A percentile compares a stretch with the other conserved stretches of the same genome.
phyloP scores from a whole-genome alignment of 2,888 invertebrate genomes.

The Aspidapion aeneum region DNA sequence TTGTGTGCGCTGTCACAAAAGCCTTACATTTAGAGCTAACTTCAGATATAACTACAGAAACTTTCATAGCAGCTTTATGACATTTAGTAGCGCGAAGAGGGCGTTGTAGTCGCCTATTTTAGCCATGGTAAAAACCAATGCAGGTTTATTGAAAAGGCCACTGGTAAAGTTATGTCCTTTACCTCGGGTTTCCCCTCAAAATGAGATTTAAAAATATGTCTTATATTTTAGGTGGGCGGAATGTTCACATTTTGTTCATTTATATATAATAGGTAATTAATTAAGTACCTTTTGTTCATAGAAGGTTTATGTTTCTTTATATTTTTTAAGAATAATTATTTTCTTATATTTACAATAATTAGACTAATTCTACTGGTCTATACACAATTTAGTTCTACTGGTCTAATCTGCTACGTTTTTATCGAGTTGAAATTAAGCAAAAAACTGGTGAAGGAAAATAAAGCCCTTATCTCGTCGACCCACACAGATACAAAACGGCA shows the following conservation, averaged over 20 bases:
- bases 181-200: neutral
- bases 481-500: too few relatives aligned
- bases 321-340: too few relatives aligned
- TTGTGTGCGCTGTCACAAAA: slow-evolving; percentile 17
- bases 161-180: neutral
- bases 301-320: too few relatives aligned
- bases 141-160: neutral
- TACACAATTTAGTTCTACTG: too few relatives aligned
- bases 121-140: neutral
- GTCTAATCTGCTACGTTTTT: too few relatives aligned
- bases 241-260: slow-evolving; percentile 54
- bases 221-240: slow-evolving; percentile 39
- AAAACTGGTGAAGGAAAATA: too few relatives aligned
- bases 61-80: slow-evolving; percentile 15
- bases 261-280: neutral
- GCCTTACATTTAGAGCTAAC: slow-evolving; percentile 19
- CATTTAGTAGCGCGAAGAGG: slow-evolving; percentile 20
- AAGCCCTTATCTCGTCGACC: too few relatives aligned
- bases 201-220: neutral
- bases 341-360: too few relatives aligned
- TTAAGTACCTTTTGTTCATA: too few relatives aligned
- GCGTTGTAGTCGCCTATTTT: slow-evolving; percentile 7
- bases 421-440: too few relatives aligned
- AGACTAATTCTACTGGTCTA: too few relatives aligned
- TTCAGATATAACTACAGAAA: slow-evolving; percentile 17